phyloP scores from a whole-genome alignment of 2,113 vertebrate species.

The Trematomus loennbergii region DNA sequence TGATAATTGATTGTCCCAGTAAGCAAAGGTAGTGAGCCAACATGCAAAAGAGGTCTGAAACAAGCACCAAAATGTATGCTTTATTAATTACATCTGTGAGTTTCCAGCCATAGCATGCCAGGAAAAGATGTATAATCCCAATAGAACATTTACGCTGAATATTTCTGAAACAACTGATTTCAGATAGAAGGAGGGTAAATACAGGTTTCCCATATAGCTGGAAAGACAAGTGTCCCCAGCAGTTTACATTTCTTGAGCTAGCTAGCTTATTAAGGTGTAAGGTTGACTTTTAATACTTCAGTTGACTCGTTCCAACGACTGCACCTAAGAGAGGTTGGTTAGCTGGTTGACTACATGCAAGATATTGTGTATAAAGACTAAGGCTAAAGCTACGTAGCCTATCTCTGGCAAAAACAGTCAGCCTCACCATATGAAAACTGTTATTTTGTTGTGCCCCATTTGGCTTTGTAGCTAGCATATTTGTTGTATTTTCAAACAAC shows the following conservation, averaged over 20 bases:
- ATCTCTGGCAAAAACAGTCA: not conserved
- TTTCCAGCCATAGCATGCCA: not conserved
- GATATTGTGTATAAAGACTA: not conserved
- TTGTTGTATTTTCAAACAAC: not conserved
- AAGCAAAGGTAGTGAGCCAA: not conserved
- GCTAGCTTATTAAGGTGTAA: not conserved
- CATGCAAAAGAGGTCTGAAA: not conserved
- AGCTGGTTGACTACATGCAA: not conserved
- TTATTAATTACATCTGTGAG: not conserved
- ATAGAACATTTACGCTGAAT: no score
- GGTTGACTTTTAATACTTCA: not conserved
- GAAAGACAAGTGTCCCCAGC: not conserved
- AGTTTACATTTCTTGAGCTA: not conserved
- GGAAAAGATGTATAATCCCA: not conserved
- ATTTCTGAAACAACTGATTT: not conserved
- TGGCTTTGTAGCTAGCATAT: not conserved
- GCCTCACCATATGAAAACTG: not conserved
- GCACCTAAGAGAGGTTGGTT: not conserved
- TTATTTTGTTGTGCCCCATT: not conserved
- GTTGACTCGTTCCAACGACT: not conserved
- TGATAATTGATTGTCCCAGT: not conserved
- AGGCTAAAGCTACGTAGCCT: not conserved
- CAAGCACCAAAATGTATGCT: not conserved
- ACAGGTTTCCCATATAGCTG: not conserved
- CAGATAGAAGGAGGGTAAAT: not conserved